Percentiles rank a stretch among this genome's conserved stretches.
These are phyloP conservation scores for Dendrolimus houi DNA, from an alignment of 2,888 invertebrate species.

Conservation along the genomic window DNA sequence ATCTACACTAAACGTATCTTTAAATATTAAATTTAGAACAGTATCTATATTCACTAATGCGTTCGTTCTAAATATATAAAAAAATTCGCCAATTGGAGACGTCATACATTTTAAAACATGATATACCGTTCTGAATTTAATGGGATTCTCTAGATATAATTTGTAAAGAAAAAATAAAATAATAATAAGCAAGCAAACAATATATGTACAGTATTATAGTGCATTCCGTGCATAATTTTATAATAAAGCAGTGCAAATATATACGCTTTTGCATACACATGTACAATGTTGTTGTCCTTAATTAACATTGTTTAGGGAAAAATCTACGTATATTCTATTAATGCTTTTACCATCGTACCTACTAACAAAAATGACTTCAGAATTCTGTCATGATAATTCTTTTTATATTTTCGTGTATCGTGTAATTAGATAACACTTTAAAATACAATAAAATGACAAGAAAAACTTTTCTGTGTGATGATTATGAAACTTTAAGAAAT, in stretches of 20 bases:
- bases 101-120: no score
- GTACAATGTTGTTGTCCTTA: constrained; percentile 20
- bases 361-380: no score
- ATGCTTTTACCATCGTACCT: no score
- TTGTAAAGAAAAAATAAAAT: constrained; percentile 12
- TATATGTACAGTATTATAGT: constrained; percentile 42
- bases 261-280: constrained; percentile 34
- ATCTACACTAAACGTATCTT: constrained; percentile 4
- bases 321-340: constrained; percentile 1
- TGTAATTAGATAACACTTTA: no score
- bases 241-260: constrained; percentile 67
- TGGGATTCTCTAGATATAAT: no score
- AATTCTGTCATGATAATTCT: no score
- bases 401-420: no score
- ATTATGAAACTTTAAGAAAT: no score
- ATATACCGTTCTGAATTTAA: background rate
- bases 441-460: no score
- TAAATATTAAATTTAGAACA: constrained; percentile 4
- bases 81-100: no score
- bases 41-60: background rate
- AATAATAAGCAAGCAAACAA: constrained; percentile 61
- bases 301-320: constrained; percentile 8
- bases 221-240: constrained; percentile 64
- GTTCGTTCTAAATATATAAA: no score
- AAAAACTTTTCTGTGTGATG: no score